Evolutionary conservation across 2,797 vertebrate species (phyloP), one percentile per base, ranked within the genome.

Genomic region (Petrocephalus schoutedeni): DNA sequence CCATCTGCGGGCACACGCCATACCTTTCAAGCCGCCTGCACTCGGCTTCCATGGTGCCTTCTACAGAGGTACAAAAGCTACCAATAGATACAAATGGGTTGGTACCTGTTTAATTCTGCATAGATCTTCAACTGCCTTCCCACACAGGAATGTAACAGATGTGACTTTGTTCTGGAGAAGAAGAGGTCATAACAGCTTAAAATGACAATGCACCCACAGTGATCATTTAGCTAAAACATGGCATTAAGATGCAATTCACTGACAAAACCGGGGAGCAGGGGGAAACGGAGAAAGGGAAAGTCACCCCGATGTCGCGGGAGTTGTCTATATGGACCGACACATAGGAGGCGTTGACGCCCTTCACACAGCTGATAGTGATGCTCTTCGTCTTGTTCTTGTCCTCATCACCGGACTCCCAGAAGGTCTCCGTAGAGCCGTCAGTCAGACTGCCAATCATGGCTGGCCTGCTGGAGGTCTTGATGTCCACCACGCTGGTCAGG

Each of bases 381-480:
- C 96, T 99, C 93, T 99, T 99, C 36, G 98, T 99, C 95, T 99
- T 99, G 94, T 99, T 99, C 94, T 99, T 99, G 93, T 99, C 98
- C 92, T 99, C 98, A 90, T 99, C 98, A 91, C 98, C 98, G 54
- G 98, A 99, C 89, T 99, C 98, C 98, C 98, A 99, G 93, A 99
- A 99, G 0, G 98, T 99, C 95, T 99, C 98, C 0, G 98, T 99
- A 89, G 98, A 99, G 32, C 98, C 97, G 87, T 99, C 98, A 14
- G 98, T 99, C 89, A 99, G 95, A 93, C 98, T 99, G 92, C 98
- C 98, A n/a, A 99, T 99, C 98, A 99, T 99, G 87, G 98, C 98
- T 85, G 98, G 98, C 71, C 98, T 96, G 91, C 98, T 99, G 21
- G 98, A 99, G 1, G 98, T 99, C 95, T 99, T 99, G 91, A 99